Conservation (phyloP, 2,888 invertebrate species). For the Microdon myrmicae region DNA sequence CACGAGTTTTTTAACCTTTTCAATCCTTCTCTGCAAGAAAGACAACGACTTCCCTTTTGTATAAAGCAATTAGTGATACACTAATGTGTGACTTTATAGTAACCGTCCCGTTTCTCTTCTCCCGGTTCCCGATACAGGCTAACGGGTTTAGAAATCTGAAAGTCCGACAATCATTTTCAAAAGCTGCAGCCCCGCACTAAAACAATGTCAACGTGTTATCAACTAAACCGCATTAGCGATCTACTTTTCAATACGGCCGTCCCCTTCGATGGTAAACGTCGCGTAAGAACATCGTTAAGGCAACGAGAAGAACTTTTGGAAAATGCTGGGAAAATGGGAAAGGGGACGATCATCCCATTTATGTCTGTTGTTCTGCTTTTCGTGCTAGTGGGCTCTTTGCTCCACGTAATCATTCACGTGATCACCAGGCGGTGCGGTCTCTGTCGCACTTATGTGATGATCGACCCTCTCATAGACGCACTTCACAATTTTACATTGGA, state of each 20-base stretch:
- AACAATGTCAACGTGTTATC: too few relatives aligned
- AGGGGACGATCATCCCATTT: slow-evolving; percentile 4
- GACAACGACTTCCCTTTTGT: too few relatives aligned
- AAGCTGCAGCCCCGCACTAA: too few relatives aligned
- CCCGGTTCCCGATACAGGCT: too few relatives aligned
- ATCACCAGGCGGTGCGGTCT: slow-evolving; percentile 19
- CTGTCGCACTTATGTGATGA: slow-evolving; percentile 28
- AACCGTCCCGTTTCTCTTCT: slow-evolving; percentile 20
- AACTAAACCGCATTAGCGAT: too few relatives aligned
- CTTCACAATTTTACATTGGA: slow-evolving; percentile 31
- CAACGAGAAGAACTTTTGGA: background rate
- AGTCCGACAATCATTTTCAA: too few relatives aligned
- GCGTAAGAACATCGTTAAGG: too few relatives aligned
- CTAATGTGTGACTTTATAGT: slow-evolving; percentile 18
- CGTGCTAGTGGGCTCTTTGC: slow-evolving; percentile 4
- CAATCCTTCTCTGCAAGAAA: too few relatives aligned
- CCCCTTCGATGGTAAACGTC: too few relatives aligned
- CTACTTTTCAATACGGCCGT: too few relatives aligned
- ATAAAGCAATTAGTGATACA: slow-evolving; percentile 40
- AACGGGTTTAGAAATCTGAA: too few relatives aligned
- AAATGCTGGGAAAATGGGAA: slow-evolving; percentile 11
- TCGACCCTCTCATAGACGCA: slow-evolving; percentile 30
- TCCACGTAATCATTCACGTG: slow-evolving; percentile 49
- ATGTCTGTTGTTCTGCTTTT: slow-evolving; percentile 1
- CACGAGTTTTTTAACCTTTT: too few relatives aligned